Evolutionary conservation across 2,888 invertebrate genomes (phyloP), one percentile per base, ranked within the genome.

Genomic region (Diaprepes abbreviatus): DNA sequence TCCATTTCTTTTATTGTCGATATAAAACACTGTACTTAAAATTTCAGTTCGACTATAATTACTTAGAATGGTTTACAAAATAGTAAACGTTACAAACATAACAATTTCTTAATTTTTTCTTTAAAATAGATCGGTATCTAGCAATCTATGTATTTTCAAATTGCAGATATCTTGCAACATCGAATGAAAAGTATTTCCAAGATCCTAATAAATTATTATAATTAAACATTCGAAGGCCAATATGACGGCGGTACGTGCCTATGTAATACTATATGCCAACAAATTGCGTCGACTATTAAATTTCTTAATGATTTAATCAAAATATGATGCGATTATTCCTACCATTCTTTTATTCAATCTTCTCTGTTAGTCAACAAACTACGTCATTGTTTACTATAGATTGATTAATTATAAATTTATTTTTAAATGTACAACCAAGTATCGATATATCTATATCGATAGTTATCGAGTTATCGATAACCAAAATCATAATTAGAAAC

Each of bases 291-390:
- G 36, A 38, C 40, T 40, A 57, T 57, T 40, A 40, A 24, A 3
- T 38, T 57, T 57, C 40, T 57, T 57, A 57, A 57, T 57, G 57
- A 57, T 57, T 57, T 40, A 57, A 57, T 57, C 57, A 57, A 57
- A 24, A 14, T 10, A 33, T 16, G 9, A 43, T 17, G 19, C 24
- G 28, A 50, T 50, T 28, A 50, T 50, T 50, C 14, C 48, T 50
- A 28, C 16, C 28, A 50, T 50, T 28, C 12, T 28, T 28, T 28
- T 48, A 24, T 48, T 48, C 24, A 24, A 5, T 48, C 17, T 28
- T 28, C 21, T 28, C 7, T 28, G 28, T 48, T 48, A 48, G 48
- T 48, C 48, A 48, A 48, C 48, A 48, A 28, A 28, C n/a, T n/a
- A 50, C 40, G 43, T 21, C 43, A n/a, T 43, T 10, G 19, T n/a